A percentile compares a stretch with the other conserved stretches of the same genome.
Conservation (phyloP, 2,888 invertebrate genomes). For the Saturnia japonica region DNA sequence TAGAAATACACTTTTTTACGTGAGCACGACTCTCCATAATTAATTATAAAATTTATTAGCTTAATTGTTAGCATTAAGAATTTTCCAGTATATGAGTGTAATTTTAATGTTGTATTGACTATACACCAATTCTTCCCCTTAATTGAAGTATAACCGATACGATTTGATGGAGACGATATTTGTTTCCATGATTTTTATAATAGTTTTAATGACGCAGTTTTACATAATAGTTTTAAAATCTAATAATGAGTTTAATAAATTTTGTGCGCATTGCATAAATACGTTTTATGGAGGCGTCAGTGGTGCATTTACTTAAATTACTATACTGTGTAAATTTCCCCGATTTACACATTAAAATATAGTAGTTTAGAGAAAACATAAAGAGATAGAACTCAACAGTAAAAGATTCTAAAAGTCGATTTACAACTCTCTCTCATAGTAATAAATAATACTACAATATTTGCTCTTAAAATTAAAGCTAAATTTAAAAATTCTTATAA, state of each 20-base stretch:
- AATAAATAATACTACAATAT: slow-evolving; percentile 52
- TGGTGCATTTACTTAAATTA: slow-evolving; percentile 61
- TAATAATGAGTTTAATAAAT: slow-evolving; percentile 15
- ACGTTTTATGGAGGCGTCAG: slow-evolving; percentile 66
- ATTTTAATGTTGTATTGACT: slow-evolving; percentile 41
- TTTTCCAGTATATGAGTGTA: slow-evolving; percentile 44
- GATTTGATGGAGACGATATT: slow-evolving; percentile 37
- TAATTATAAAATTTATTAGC: slow-evolving; percentile 56
- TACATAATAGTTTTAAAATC: slow-evolving; percentile 30
- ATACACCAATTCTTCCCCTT: slow-evolving; percentile 79
- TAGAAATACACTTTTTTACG: slow-evolving; percentile 70
- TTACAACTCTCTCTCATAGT: slow-evolving; percentile 67
- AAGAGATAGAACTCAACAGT: slow-evolving; percentile 45
- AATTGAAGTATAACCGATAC: slow-evolving; percentile 71
- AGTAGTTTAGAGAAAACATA: slow-evolving; percentile 42
- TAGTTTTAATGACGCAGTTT: slow-evolving; percentile 36
- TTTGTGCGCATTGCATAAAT: slow-evolving; percentile 71
- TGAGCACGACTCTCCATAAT: slow-evolving; percentile 68
- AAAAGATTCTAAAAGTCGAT: slow-evolving; percentile 52
- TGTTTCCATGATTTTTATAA: slow-evolving; percentile 39
- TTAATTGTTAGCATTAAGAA: slow-evolving; percentile 52
- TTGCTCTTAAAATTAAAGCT: slow-evolving; percentile 57
- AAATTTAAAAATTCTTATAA: slow-evolving; percentile 63
- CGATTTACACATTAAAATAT: slow-evolving; percentile 66
- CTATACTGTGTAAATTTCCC: slow-evolving; percentile 76